A percentile compares a stretch with the other conserved stretches of the same genome.
These are phyloP conservation scores for Sander lucioperca DNA, from an alignment of 2,113 vertebrate genomes.

Conservation along the genomic window DNA sequence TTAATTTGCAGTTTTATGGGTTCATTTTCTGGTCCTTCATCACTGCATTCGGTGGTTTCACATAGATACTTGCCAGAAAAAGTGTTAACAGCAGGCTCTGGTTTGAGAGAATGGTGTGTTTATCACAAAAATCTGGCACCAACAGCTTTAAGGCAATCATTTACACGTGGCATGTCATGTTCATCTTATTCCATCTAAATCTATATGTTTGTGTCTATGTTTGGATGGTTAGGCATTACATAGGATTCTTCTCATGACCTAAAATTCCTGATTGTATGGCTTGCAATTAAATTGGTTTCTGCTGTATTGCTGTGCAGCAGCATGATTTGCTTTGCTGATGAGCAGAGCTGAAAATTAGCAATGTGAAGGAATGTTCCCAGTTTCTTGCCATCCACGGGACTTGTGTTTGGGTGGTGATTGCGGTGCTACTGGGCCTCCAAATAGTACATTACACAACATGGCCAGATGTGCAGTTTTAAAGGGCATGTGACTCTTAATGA, in stretches of 20 bases:
- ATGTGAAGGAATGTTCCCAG: neutral
- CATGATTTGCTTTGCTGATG: neutral
- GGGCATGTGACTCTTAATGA: slow-evolving; percentile 64
- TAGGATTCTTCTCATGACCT: neutral
- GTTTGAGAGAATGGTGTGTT: neutral
- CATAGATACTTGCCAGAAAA: neutral
- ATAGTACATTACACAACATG: slow-evolving; percentile 62
- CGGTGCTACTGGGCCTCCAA: slow-evolving; percentile 48
- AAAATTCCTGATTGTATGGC: neutral
- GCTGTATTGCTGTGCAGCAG: neutral
- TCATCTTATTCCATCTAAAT: neutral
- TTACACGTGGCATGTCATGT: neutral
- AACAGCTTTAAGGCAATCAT: neutral
- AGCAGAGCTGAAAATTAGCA: slow-evolving; percentile 17
- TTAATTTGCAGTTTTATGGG: neutral
- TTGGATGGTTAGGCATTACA: neutral
- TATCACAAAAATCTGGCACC: neutral
- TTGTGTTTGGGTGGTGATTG: slow-evolving; percentile 59
- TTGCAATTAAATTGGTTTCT: neutral
- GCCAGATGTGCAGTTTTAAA: slow-evolving; percentile 73
- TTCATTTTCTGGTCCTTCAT: neutral
- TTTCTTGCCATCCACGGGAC: slow-evolving; percentile 10
- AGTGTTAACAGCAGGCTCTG: neutral
- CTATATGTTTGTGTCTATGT: neutral
- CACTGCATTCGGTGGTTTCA: neutral